Evolutionary conservation across 2,888 invertebrate genomes (phyloP).

Genomic region (Dryobota labecula): DNA sequence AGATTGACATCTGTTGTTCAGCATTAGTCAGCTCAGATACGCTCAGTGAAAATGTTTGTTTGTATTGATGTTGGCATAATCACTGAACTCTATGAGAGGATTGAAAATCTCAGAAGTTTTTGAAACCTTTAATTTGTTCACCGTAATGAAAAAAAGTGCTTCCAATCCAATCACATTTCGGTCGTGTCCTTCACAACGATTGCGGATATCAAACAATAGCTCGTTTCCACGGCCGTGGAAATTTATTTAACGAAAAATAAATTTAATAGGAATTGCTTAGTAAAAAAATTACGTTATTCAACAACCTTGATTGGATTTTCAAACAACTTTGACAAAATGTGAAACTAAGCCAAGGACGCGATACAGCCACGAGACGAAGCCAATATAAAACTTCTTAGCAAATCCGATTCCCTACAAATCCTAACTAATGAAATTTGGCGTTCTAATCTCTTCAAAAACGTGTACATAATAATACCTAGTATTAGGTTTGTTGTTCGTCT

Average conservation of each 20-base stretch:
- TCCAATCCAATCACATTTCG: conserved; percentile 45
- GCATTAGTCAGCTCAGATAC: not conserved
- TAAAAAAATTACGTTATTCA: conserved; percentile 44
- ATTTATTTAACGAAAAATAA: conserved; percentile 28
- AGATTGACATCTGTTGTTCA: not conserved
- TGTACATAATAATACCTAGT: conserved; percentile 10
- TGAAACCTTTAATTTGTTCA: conserved; percentile 27
- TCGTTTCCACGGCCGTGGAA: conserved; percentile 1
- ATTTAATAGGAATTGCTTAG: conserved; percentile 39
- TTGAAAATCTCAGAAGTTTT: not conserved
- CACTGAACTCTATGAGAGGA: not conserved
- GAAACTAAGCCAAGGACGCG: conserved; percentile 50
- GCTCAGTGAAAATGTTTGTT: not conserved
- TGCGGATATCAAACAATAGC: conserved; percentile 45
- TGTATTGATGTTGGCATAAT: not conserved
- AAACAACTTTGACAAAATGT: conserved; percentile 47
- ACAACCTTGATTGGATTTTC: conserved; percentile 40
- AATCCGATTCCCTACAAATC: conserved; percentile 59
- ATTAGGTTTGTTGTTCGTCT: conserved; percentile 29
- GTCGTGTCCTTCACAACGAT: conserved; percentile 41
- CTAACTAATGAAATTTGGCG: conserved; percentile 57
- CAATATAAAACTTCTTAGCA: conserved; percentile 56
- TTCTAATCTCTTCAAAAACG: conserved; percentile 43
- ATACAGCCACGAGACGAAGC: conserved; percentile 50
- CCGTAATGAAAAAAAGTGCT: conserved; percentile 19